Evolutionary conservation across 2,797 vertebrate species (phyloP).

Genomic region (Channa striata): DNA sequence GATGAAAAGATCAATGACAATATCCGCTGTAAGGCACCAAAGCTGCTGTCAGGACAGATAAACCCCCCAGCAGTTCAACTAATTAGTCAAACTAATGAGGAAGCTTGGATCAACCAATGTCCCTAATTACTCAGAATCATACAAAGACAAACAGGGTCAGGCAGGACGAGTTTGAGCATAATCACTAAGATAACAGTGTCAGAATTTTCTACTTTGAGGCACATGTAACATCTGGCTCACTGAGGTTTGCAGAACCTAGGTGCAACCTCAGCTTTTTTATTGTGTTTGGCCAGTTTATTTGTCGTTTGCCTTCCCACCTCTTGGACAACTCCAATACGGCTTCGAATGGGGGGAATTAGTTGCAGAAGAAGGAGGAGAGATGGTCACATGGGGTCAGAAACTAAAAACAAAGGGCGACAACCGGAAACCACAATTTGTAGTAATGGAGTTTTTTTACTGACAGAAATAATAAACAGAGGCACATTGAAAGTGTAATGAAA

Average conservation of each 20-base stretch:
- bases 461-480: background rate
- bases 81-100: conserved; percentile 68
- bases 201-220: too few relatives aligned
- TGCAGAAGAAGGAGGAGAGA: conserved; percentile 5
- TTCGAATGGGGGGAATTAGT: conserved; percentile 32
- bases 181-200: background rate
- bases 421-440: conserved; percentile 5
- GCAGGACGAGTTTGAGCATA: conserved; percentile 5
- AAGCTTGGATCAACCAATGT: conserved; percentile 45
- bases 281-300: conserved; percentile 45
- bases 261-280: conserved; percentile 27
- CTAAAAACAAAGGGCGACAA: background rate
- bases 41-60: conserved; percentile 46
- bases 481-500: too few relatives aligned
- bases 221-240: conserved; percentile 14
- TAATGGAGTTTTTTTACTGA: background rate
- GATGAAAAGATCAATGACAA: conserved; percentile 21
- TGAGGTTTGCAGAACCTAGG: conserved; percentile 47
- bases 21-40: conserved; percentile 16
- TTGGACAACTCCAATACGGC: conserved; percentile 74
- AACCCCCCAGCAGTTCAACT: conserved; percentile 42
- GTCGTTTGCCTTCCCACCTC: conserved; percentile 42
- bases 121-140: conserved; percentile 57
- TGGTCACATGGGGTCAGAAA: background rate
- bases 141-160: conserved; percentile 32